Evolutionary conservation across 35 echinoderm and acorn worm species (phyloP).

Genomic region (Chiridota heheva): DNA sequence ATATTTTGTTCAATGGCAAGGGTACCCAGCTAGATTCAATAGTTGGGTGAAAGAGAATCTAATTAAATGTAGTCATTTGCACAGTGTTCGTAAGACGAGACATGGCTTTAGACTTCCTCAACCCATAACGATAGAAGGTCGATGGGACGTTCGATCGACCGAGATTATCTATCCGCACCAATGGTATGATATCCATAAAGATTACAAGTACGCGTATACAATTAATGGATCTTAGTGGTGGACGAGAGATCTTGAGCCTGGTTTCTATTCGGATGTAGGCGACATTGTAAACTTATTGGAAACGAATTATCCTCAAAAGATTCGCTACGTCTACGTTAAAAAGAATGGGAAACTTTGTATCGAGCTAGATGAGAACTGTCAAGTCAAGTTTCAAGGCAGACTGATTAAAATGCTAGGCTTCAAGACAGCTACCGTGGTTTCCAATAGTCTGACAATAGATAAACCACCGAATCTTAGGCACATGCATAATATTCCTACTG

Average conservation of each 20-base stretch:
- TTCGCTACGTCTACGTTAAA: conserved; percentile 7
- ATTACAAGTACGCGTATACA: conserved; percentile 2
- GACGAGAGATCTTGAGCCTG: neutral
- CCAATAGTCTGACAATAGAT: neutral
- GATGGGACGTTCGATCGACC: conserved; percentile 16
- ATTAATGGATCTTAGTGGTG: conserved; percentile 13
- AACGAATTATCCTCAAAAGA: neutral
- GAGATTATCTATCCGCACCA: conserved; percentile 37
- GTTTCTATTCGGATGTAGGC: neutral
- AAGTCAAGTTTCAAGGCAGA: conserved; percentile 14
- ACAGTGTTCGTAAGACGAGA: neutral
- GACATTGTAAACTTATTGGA: neutral
- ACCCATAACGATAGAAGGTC: conserved; percentile 19
- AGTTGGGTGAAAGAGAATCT: conserved; percentile 56
- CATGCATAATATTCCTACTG: conserved; percentile 48
- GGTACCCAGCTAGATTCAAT: conserved; percentile 73
- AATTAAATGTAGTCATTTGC: neutral
- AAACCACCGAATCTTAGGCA: conserved; percentile 10
- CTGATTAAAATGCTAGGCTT: conserved; percentile 37
- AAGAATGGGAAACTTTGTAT: conserved; percentile 31
- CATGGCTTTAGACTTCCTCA: conserved; percentile 34
- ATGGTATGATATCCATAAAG: conserved; percentile 21
- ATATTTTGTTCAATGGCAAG: conserved; percentile 78
- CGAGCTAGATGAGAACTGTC: neutral
- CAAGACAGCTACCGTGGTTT: neutral